Evolutionary conservation across 2,113 vertebrate genomes (phyloP).

Genomic region (Haemorhous mexicanus): DNA sequence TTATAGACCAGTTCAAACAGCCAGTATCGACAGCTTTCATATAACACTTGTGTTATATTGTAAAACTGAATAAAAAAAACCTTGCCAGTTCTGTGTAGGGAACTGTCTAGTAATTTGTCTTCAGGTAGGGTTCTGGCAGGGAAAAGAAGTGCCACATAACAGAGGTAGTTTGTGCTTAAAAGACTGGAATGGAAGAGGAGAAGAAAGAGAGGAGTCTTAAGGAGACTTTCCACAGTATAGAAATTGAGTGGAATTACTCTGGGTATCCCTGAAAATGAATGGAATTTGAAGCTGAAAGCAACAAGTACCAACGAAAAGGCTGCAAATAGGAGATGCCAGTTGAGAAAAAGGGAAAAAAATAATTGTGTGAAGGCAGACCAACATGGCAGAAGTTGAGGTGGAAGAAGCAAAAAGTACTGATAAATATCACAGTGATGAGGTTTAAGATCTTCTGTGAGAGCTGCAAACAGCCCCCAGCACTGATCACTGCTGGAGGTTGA

Average conservation of each 20-base stretch:
- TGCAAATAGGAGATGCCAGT: neutral
- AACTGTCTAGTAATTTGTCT: neutral
- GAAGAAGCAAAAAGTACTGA: neutral
- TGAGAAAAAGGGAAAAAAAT: neutral
- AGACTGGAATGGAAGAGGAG: neutral
- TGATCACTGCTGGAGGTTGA: neutral
- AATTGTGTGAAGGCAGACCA: neutral
- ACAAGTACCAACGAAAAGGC: neutral
- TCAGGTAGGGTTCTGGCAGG: neutral
- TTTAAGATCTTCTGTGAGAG: neutral
- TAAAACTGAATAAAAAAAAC: neutral
- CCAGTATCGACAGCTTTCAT: neutral
- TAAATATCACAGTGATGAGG: neutral
- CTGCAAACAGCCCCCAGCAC: neutral
- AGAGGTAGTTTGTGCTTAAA: neutral
- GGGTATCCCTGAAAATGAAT: neutral
- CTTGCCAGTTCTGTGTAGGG: neutral
- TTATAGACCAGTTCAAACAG: neutral
- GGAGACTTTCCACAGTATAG: neutral
- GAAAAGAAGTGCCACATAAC: neutral
- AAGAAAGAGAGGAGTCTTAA: neutral
- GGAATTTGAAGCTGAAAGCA: neutral
- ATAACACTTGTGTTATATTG: neutral
- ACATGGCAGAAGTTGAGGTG: neutral
- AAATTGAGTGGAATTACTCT: neutral